Evolutionary conservation across 2,113 vertebrate genomes (phyloP), one percentile per base, ranked within the genome.

Genomic region (Microcebus jonahi): DNA sequence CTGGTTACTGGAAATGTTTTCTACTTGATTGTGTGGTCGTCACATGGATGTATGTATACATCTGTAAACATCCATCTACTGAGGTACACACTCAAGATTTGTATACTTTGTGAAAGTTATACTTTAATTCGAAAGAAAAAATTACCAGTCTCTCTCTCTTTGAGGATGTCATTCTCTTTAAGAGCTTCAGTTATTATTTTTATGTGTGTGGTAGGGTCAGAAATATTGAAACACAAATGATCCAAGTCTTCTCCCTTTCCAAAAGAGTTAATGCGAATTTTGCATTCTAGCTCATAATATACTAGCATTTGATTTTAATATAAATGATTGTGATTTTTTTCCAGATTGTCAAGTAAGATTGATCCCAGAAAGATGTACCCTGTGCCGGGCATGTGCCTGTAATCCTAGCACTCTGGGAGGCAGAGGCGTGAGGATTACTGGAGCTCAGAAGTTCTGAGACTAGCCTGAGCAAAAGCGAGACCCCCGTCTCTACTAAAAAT

Each of bases 51-150:
- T 86, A 7, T 68, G 12, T 86, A 31, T n/a, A n/a, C 7, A 17
- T 81, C 34, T 75, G 42, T 85, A 76, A 91, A 96, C 81, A 68
- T 85, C 17, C 55, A 55, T 20, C 39, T 77, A 42, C 2, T 91
- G 63, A 80, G 11, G 29, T 75, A 20, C 14, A 57, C 53, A 68
- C 25, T 88, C 83, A 80, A 84, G 48, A 93, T 88, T 73, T 73
- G 5, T 68, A 23, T 29, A 63, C 59, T 63, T 81, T 61, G 71
- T 75, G 31, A 25, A 91, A 88, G 21, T 84, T 73, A 80, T 9
- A 59, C 67, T 94, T 89, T 70, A 29, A 82, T n/a, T 59, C 57
- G 83, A 34, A 90, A 90, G 21, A 57, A 92, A 95, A 50, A 59
- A 39, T 13, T 20, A n/a, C 13, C 27, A 82, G n/a, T 68, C 20